Base-by-base conservation (phyloP, 2,888 invertebrate species). In the Fabriciana adippe region DNA sequence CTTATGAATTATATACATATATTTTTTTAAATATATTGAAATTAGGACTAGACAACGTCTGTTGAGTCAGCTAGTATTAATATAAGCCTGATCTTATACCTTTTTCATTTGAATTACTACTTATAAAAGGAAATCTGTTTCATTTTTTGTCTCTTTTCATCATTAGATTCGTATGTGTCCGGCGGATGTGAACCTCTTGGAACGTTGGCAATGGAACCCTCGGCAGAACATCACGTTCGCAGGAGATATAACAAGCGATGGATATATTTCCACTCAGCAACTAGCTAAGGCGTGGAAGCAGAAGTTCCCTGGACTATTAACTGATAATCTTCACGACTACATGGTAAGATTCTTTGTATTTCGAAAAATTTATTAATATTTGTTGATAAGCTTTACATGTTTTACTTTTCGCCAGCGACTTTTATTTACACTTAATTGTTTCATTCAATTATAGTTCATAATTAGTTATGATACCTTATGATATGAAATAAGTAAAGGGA, bases 261-360 rank as follows among this genome's bases (percentile, higher is more conserved):
- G 94, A 0, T 94, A 94, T 79, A 93, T 95, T 75, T 95, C 95
- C 78, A 86, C 96, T 41, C 94, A 94, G 78, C 93, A 94, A 64
- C 86, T 96, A 2, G 97, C 96, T 0, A 93, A 94, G 76, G 90
- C 95, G 35, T 95, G 95, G 86, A 95, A 94, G 79, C 91, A 93
- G 18, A 93, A 93, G 77, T 96, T 94, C 80, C 94, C 95, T 0
- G 90, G 93, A 0, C 85, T 97, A 0, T 84, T 97, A 21, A 90
- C 90, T 0, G 93, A 93, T 63, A 91, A 92, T 57, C 83, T 86
- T 31, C 83, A 91, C 65, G 86, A 94, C 67, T 95, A 94, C 75
- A 79, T 93, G 88, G 95, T 95, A 85, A 78, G 81, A 31, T 55
- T 6, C 6, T 1, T 8, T 35, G 6, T 21, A 21, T 55, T 55